These are phyloP conservation scores for Chelonus formosanus DNA, from an alignment of 2,888 invertebrate genomes.

Conservation along the genomic window DNA sequence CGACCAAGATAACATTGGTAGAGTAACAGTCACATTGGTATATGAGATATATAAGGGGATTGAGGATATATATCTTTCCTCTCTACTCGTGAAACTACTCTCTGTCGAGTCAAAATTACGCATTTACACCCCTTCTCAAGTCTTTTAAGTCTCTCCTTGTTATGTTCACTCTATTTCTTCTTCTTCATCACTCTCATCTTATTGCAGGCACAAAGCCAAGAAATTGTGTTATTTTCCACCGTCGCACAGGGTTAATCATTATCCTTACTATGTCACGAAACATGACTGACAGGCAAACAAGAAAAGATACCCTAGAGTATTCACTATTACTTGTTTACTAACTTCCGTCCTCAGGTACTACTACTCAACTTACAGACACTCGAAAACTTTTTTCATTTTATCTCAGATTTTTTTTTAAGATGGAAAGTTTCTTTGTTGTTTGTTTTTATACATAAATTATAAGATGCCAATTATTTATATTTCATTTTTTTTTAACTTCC, in stretches of 20 bases:
- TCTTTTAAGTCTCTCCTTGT: neutral
- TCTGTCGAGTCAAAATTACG: conserved; percentile 8
- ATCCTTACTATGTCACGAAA: conserved; percentile 34
- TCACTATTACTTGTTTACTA: conserved; percentile 24
- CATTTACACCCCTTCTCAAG: conserved; percentile 6
- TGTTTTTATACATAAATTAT: conserved; percentile 9
- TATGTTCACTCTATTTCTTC: conserved; percentile 1
- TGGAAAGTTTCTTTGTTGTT: conserved; percentile 11
- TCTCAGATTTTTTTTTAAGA: conserved; percentile 46
- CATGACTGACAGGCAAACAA: conserved; percentile 59
- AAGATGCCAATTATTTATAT: neutral
- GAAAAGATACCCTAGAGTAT: conserved; percentile 28
- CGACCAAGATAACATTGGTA: conserved; percentile 20
- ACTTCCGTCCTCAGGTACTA: conserved; percentile 42
- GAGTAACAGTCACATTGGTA: conserved; percentile 7
- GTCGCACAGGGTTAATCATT: conserved; percentile 64
- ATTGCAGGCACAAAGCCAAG: conserved; percentile 21
- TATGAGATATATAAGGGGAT: conserved; percentile 2
- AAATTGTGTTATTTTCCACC: conserved; percentile 57
- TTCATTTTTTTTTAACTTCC: neutral
- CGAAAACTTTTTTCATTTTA: conserved; percentile 65
- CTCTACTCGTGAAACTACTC: conserved; percentile 32
- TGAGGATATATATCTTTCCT: conserved; percentile 17
- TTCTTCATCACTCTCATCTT: conserved; percentile 19
- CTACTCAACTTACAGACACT: conserved; percentile 42